Evolutionary conservation across 2,888 invertebrate genomes (phyloP).

Genomic region (Lasioglossum oenotherae): DNA sequence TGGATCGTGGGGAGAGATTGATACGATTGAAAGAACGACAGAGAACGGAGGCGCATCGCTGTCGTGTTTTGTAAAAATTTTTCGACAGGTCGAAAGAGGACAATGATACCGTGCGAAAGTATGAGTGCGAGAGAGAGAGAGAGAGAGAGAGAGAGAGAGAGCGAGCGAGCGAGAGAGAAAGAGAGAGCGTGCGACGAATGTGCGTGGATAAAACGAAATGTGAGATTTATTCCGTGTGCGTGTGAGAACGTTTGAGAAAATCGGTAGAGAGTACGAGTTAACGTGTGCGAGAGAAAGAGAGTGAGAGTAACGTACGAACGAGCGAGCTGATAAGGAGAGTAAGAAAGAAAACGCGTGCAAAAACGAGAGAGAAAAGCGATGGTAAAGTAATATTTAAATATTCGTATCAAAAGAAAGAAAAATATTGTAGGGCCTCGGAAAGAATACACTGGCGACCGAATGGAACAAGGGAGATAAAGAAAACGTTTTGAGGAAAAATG

Average conservation of each 20-base stretch:
- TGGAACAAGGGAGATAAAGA: constrained; percentile 68
- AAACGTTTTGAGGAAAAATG: constrained; percentile 54
- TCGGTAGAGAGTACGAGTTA: constrained; percentile 28
- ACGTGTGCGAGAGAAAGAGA: constrained; percentile 25
- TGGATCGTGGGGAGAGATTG: constrained; percentile 54
- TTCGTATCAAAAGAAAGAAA: constrained; percentile 83
- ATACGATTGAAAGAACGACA: constrained; percentile 76
- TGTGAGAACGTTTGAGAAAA: constrained; percentile 18
- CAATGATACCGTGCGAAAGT: constrained; percentile 35
- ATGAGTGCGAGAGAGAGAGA: background rate
- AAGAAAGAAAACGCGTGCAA: constrained; percentile 44
- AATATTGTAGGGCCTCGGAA: constrained; percentile 82
- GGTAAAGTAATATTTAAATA: constrained; percentile 82
- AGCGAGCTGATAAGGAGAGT: constrained; percentile 5
- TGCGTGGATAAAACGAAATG: background rate
- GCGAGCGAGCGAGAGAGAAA: background rate
- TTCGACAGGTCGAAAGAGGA: constrained; percentile 80
- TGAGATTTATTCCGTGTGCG: background rate
- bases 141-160: constrained; percentile 7
- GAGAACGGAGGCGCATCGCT: constrained; percentile 77
- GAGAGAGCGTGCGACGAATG: constrained; percentile 7
- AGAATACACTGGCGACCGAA: constrained; percentile 79
- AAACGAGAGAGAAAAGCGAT: constrained; percentile 64
- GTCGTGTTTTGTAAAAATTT: constrained; percentile 80
- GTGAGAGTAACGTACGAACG: constrained; percentile 15